Evolutionary conservation across 2,113 vertebrate species (phyloP).

Genomic region (Zosterops lateralis): DNA sequence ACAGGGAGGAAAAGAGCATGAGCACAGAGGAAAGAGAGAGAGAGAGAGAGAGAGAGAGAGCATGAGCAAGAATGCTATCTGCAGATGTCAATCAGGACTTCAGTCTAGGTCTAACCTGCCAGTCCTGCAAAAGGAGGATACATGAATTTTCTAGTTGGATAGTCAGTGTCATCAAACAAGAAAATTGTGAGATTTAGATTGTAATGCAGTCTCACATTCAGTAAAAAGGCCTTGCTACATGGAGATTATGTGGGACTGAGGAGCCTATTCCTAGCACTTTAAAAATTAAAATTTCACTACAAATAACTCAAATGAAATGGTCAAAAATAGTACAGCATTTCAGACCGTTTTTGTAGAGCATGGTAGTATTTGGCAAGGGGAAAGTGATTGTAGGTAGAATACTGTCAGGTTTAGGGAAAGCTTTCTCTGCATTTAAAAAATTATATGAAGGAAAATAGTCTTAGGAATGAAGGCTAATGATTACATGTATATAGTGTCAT

Average conservation of each 20-base stretch:
- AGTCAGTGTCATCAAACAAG: slow-evolving; percentile 41
- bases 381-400: slow-evolving; percentile 52
- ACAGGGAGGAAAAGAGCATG: neutral
- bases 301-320: slow-evolving; percentile 33
- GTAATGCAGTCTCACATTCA: slow-evolving; percentile 42
- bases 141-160: slow-evolving; percentile 52
- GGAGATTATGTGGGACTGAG: slow-evolving; percentile 6
- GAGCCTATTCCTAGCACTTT: slow-evolving; percentile 40
- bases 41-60: neutral
- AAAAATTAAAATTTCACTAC: slow-evolving; percentile 56
- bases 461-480: slow-evolving; percentile 53
- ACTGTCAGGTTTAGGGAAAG: slow-evolving; percentile 31
- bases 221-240: slow-evolving; percentile 36
- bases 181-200: slow-evolving; percentile 32
- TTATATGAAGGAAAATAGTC: slow-evolving; percentile 40
- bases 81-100: slow-evolving; percentile 57
- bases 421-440: slow-evolving; percentile 45
- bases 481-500: slow-evolving; percentile 47
- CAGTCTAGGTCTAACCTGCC: slow-evolving; percentile 40
- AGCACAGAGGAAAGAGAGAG: neutral
- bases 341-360: neutral
- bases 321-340: slow-evolving; percentile 53
- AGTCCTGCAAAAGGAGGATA: slow-evolving; percentile 57
- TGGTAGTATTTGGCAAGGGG: slow-evolving; percentile 13
- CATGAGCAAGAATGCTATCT: slow-evolving; percentile 31